These are phyloP conservation scores for Abramis brama DNA, from an alignment of 2,113 vertebrate genomes.

Conservation along the genomic window DNA sequence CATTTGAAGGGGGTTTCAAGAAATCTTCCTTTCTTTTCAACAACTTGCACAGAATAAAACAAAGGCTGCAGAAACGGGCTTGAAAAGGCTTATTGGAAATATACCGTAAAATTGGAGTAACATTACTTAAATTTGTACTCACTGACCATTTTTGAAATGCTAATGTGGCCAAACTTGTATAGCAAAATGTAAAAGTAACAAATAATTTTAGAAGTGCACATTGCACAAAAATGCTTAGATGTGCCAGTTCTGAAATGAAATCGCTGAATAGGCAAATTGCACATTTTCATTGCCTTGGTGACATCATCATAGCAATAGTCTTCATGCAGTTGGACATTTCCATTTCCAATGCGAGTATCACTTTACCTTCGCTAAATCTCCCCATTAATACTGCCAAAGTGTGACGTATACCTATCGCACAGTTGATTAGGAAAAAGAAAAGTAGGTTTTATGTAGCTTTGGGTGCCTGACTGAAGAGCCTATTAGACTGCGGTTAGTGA, in stretches of 20 bases:
- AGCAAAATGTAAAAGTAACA: neutral
- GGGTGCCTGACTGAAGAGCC: slow-evolving; percentile 47
- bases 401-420: slow-evolving; percentile 38
- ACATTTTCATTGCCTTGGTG: slow-evolving; percentile 42
- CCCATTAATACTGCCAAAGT: neutral
- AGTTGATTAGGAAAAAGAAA: slow-evolving; percentile 49
- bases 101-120: neutral
- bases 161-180: slow-evolving; percentile 38
- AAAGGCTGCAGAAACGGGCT: neutral
- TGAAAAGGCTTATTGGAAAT: slow-evolving; percentile 17
- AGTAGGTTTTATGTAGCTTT: slow-evolving; percentile 50
- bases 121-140: slow-evolving; percentile 33
- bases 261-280: slow-evolving; percentile 29
- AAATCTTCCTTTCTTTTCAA: slow-evolving; percentile 20
- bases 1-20: neutral
- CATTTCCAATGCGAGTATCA: slow-evolving; percentile 24
- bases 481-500: slow-evolving; percentile 55
- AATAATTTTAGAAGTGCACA: neutral
- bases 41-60: neutral
- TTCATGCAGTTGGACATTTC: neutral
- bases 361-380: slow-evolving; percentile 32
- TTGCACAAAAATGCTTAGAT: neutral
- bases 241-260: neutral
- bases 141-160: slow-evolving; percentile 44
- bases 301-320: neutral